Evolutionary conservation across 2,888 invertebrate species (phyloP).

Genomic region (Cylindroiulus punctatus): DNA sequence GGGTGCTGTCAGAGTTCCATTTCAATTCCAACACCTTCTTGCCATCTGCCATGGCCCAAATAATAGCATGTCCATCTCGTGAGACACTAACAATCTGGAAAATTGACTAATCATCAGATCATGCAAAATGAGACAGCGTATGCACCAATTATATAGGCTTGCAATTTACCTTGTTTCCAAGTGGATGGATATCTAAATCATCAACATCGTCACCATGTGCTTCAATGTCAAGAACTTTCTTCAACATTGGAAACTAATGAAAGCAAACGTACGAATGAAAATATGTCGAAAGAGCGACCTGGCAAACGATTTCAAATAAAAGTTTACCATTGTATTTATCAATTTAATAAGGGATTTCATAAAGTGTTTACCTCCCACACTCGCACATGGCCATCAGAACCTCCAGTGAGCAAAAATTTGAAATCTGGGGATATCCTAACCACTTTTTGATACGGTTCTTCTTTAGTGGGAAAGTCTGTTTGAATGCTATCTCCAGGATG

Average conservation of each 20-base stretch:
- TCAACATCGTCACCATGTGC: conserved; percentile 93
- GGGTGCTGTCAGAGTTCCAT: conserved; percentile 77
- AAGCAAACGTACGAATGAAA: not conserved
- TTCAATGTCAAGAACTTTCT: conserved; percentile 75
- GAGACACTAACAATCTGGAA: conserved; percentile 81
- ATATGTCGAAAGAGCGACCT: too few relatives aligned
- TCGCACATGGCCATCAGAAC: conserved; percentile 86
- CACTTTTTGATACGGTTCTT: conserved; percentile 86
- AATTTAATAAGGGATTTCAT: not conserved
- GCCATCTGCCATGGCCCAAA: conserved; percentile 80
- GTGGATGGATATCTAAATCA: conserved; percentile 89
- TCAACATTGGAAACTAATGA: conserved; percentile 78
- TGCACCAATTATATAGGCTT: not conserved
- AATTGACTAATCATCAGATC: not conserved
- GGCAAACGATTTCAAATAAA: too few relatives aligned
- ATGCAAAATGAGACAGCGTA: not conserved
- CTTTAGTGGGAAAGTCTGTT: conserved; percentile 68
- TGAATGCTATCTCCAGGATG: conserved; percentile 63
- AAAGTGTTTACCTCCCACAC: conserved; percentile 76
- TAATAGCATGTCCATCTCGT: conserved; percentile 83
- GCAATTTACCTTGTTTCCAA: conserved; percentile 70
- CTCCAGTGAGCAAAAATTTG: conserved; percentile 87
- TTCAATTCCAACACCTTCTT: conserved; percentile 76
- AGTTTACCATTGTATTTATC: too few relatives aligned
- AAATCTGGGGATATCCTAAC: conserved; percentile 82